Conservation (phyloP, 2,797 vertebrate species). For the Tenualosa thibaudeaui region DNA sequence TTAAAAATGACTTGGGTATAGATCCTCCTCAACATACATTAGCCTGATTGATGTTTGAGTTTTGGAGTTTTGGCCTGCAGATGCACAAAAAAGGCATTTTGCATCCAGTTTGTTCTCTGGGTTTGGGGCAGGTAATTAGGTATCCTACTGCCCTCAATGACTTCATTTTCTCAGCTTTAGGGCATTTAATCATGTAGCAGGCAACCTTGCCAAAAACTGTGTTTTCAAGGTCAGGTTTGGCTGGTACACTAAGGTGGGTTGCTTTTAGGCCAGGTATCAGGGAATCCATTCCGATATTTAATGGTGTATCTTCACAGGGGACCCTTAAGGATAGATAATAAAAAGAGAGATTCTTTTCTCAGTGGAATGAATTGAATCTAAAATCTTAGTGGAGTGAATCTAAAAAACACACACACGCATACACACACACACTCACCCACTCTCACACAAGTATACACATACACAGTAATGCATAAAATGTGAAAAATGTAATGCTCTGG, state of each 20-base stretch:
- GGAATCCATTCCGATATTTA: not conserved
- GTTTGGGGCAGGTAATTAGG: constrained; percentile 10
- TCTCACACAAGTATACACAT: not conserved
- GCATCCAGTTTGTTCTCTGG: not conserved
- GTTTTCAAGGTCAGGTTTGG: constrained; percentile 7
- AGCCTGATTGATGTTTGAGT: not conserved
- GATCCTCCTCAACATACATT: not conserved
- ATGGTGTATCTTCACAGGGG: not conserved
- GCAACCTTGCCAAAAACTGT: not conserved
- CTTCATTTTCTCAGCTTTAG: not conserved
- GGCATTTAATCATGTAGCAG: not conserved
- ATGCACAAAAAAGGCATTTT: not conserved
- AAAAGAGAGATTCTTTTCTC: not conserved
- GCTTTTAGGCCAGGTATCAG: not conserved
- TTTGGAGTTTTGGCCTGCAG: not conserved
- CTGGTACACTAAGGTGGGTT: not conserved
- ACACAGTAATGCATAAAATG: not conserved
- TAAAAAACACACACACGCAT: not conserved
- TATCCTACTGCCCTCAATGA: not conserved
- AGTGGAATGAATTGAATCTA: too few relatives aligned
- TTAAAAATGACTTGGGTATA: not conserved
- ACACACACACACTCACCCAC: not conserved
- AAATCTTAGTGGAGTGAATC: not conserved
- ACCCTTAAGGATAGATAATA: not conserved
- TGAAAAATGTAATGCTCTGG: not conserved